Evolutionary conservation across 2,888 invertebrate genomes (phyloP), one percentile per base, ranked within the genome.

Genomic region (Agapostemon virescens): DNA sequence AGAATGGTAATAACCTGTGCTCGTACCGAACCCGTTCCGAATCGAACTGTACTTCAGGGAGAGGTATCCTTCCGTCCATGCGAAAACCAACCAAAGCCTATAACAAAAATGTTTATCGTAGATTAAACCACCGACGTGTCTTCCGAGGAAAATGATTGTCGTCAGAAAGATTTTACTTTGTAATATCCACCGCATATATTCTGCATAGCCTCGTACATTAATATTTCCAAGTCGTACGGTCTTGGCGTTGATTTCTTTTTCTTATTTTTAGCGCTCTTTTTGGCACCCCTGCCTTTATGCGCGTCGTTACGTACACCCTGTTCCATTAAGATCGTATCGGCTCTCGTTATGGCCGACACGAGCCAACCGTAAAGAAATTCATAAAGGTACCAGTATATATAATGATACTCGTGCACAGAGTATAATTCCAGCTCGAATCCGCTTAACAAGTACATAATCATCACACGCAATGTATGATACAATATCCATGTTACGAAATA

Each of bases 381-480:
- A 93, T 98, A 98, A 38, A 99, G 94, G 93, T 98, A 98, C 98
- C 98, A 98, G 93, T 97, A 99, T 87, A 99, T 97, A 92, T 98
- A 98, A 89, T 98, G 96, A 93, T 97, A 99, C 93, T 99, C 99
- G 92, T 99, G 98, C 36, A 97, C 96, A 78, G 98, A 98, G 93
- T 99, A 99, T 45, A 99, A 93, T 93, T 99, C 98, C 74, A 99
- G 94, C 92, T 99, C 98, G 89, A 99, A 97, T 0, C 99, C 99
- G 33, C 98, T 96, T 87, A 99, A 94, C 52, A 98, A 94, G 93
- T 98, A 99, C 91, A 98, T 96, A 88, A 98, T 96, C 98, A 99
- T 98, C 45, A 98, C 96, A 64, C 97, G 94, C 69, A 98, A 94
- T 66, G 98, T 98, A 93, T 99, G 98, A 93, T 98, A 98, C 83